Evolutionary conservation across 2,888 invertebrate genomes (phyloP).

Genomic region (Teleogryllus oceanicus): DNA sequence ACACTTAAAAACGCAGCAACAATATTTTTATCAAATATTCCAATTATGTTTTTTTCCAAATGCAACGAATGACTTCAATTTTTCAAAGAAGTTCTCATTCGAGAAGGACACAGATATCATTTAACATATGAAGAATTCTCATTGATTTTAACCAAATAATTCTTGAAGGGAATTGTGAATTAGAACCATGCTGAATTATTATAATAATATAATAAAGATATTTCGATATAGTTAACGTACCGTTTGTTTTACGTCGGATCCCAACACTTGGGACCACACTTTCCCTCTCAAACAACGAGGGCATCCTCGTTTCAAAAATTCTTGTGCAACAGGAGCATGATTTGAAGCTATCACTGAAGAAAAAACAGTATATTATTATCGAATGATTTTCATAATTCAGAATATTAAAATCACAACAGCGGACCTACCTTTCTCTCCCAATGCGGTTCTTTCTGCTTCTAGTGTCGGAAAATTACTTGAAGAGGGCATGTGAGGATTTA

Average conservation of each 20-base stretch:
- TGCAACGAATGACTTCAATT: too few species aligned
- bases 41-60: too few species aligned
- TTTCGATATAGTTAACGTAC: not conserved
- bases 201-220: too few species aligned
- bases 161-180: too few species aligned
- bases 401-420: not conserved
- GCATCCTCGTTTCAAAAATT: slow-evolving; percentile 82
- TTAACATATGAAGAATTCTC: too few species aligned
- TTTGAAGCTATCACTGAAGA: slow-evolving; percentile 63
- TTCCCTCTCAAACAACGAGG: slow-evolving; percentile 75
- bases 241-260: slow-evolving; percentile 43
- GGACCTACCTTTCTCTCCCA: slow-evolving; percentile 63
- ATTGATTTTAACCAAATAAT: too few species aligned
- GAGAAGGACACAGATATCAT: too few species aligned
- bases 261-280: slow-evolving; percentile 84
- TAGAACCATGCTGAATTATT: too few species aligned
- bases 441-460: slow-evolving; percentile 64
- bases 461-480: slow-evolving; percentile 56
- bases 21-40: too few species aligned
- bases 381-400: not conserved
- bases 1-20: too few species aligned
- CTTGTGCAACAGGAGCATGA: slow-evolving; percentile 85
- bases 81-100: too few species aligned
- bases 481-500: slow-evolving; percentile 58
- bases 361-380: not conserved